phyloP scores from a whole-genome alignment of 1,140 invertebrate species.

The Globodera rostochiensis region DNA sequence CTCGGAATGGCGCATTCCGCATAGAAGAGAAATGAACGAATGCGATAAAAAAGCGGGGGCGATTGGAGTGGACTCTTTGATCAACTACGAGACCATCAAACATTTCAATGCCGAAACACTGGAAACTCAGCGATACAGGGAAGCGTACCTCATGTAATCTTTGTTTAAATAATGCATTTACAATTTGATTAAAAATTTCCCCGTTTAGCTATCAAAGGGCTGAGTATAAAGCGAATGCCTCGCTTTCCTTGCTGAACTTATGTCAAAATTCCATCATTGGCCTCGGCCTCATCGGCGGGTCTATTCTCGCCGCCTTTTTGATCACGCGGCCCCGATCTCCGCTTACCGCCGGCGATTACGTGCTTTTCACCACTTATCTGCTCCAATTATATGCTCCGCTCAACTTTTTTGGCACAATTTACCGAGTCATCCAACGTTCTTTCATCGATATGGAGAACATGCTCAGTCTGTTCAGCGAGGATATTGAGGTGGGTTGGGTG shows the following conservation, averaged over 20 bases:
- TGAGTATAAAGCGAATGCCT: slow-evolving; percentile 83
- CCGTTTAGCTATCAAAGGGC: slow-evolving; percentile 71
- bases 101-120: slow-evolving; percentile 91
- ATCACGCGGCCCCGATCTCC: slow-evolving; percentile 72
- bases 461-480: slow-evolving; percentile 88
- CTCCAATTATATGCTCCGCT: slow-evolving; percentile 91
- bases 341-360: slow-evolving; percentile 88
- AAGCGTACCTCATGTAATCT: slow-evolving; percentile 68
- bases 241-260: slow-evolving; percentile 69
- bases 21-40: slow-evolving; percentile 85
- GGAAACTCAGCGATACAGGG: slow-evolving; percentile 81
- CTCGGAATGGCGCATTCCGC: slow-evolving; percentile 95
- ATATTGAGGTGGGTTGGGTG: slow-evolving; percentile 72
- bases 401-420: slow-evolving; percentile 98
- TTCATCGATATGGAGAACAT: slow-evolving; percentile 99
- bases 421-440: slow-evolving; percentile 91
- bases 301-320: slow-evolving; percentile 82
- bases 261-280: slow-evolving; percentile 69
- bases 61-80: slow-evolving; percentile 89
- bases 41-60: slow-evolving; percentile 87
- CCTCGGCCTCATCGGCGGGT: slow-evolving; percentile 80
- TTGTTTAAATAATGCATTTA: neutral
- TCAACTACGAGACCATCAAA: slow-evolving; percentile 97
- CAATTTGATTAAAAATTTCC: slow-evolving; percentile 73
- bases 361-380: slow-evolving; percentile 90